Evolutionary conservation across 2,888 invertebrate genomes (phyloP).

Genomic region (Eupithecia inturbata): DNA sequence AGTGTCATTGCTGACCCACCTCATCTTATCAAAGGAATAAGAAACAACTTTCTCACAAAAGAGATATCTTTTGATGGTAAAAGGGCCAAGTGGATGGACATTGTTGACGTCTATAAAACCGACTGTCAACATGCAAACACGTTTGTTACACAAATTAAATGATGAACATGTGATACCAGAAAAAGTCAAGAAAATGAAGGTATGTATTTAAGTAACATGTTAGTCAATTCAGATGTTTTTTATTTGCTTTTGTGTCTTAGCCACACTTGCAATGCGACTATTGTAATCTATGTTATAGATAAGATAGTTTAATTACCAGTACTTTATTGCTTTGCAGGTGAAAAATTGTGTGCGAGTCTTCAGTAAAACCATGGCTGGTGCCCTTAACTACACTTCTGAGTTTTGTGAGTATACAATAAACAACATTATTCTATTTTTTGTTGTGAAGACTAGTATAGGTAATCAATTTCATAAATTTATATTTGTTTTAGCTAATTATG

Average conservation of each 20-base stretch:
- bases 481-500: neutral
- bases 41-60: too few relatives aligned
- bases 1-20: too few relatives aligned
- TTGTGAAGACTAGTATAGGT: neutral
- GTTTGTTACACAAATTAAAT: conserved; percentile 1
- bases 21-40: too few relatives aligned
- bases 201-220: neutral
- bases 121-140: too few relatives aligned
- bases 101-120: too few relatives aligned
- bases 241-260: neutral
- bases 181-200: conserved; percentile 3
- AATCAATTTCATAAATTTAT: neutral
- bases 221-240: neutral
- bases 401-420: neutral
- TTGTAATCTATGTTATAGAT: neutral
- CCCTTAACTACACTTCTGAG: neutral
- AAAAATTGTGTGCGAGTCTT: neutral
- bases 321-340: neutral
- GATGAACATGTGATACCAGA: conserved; percentile 1
- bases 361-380: neutral
- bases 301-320: neutral
- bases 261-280: neutral
- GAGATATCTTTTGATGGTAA: too few relatives aligned
- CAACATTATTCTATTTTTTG: neutral
- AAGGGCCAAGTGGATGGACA: too few relatives aligned